These are phyloP conservation scores for Melanotaenia pygmaea DNA, from an alignment of 2,797 vertebrate species.

Conservation along the genomic window DNA sequence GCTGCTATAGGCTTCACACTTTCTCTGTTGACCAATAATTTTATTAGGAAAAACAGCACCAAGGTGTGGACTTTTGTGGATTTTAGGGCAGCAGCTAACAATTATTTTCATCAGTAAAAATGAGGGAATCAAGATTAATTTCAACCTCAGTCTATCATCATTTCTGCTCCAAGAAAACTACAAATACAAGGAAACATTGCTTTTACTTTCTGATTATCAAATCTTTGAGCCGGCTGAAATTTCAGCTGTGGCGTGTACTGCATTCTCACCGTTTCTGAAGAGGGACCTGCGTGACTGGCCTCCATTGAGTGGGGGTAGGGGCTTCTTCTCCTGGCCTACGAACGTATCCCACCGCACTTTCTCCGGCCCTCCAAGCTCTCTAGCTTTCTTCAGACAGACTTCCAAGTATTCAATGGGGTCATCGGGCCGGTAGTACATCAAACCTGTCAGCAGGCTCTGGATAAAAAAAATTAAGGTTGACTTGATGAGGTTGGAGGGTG, in stretches of 20 bases:
- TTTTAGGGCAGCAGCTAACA: background rate
- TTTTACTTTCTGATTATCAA: background rate
- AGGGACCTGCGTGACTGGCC: conserved; percentile 93
- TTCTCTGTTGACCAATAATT: background rate
- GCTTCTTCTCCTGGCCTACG: conserved; percentile 95
- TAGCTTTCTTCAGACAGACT: conserved; percentile 92
- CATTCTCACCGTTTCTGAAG: conserved; percentile 92
- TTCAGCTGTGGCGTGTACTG: background rate
- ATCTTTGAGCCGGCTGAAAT: background rate
- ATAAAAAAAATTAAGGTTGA: conserved; percentile 14
- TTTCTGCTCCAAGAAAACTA: background rate
- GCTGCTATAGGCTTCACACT: background rate
- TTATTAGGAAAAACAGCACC: background rate
- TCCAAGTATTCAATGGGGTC: conserved; percentile 98
- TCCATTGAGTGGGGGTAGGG: conserved; percentile 93
- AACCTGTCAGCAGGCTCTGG: conserved; percentile 96
- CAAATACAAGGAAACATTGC: too few relatives aligned
- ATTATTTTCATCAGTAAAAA: background rate
- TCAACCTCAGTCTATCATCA: background rate
- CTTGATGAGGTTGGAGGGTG: background rate
- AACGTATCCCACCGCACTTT: conserved; percentile 98
- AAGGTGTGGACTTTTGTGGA: background rate
- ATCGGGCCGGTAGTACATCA: conserved; percentile 96
- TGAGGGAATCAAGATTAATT: background rate
- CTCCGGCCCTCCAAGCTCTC: conserved; percentile 92